A percentile compares a stretch with the other conserved stretches of the same genome.
Conservation (phyloP, 2,888 invertebrate genomes). For the Peribatodes rhomboidaria region DNA sequence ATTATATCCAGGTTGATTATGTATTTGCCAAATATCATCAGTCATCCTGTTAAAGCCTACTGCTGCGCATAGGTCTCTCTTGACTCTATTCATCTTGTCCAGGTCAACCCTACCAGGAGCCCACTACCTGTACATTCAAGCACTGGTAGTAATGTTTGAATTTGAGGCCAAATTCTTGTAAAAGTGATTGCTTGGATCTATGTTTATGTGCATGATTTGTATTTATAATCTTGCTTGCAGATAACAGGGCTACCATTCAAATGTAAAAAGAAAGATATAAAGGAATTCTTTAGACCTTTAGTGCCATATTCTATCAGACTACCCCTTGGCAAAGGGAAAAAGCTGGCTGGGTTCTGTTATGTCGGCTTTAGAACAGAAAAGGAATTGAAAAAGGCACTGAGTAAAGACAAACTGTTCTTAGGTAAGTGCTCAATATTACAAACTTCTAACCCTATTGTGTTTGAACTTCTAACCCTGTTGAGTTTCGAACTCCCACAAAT, state of each 20-base stretch:
- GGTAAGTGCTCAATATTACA: slow-evolving; percentile 81
- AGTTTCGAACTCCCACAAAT: too few species aligned
- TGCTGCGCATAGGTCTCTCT: too few species aligned
- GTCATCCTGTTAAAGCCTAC: too few species aligned
- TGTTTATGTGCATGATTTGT: background rate
- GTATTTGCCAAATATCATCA: too few species aligned
- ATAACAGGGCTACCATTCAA: slow-evolving; percentile 92
- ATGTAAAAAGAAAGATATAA: slow-evolving; percentile 93
- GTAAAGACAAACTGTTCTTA: slow-evolving; percentile 94
- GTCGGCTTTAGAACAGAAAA: slow-evolving; percentile 95
- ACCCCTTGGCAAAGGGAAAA: slow-evolving; percentile 87
- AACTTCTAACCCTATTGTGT: background rate
- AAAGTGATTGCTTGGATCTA: too few species aligned
- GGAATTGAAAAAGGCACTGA: slow-evolving; percentile 92
- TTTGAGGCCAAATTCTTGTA: too few species aligned
- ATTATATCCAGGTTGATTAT: too few species aligned
- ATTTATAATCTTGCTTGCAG: slow-evolving; percentile 80
- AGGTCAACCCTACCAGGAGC: too few species aligned
- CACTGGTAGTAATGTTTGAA: too few species aligned
- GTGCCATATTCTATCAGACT: slow-evolving; percentile 93
- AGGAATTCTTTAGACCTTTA: slow-evolving; percentile 94
- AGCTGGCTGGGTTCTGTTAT: slow-evolving; percentile 94
- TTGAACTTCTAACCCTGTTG: too few species aligned
- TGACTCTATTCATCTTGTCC: too few species aligned
- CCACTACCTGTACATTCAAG: too few species aligned